A percentile compares a stretch with the other conserved stretches of the same genome.
phyloP scores from a whole-genome alignment of 2,113 vertebrate genomes.

The Perca schrenkii region DNA sequence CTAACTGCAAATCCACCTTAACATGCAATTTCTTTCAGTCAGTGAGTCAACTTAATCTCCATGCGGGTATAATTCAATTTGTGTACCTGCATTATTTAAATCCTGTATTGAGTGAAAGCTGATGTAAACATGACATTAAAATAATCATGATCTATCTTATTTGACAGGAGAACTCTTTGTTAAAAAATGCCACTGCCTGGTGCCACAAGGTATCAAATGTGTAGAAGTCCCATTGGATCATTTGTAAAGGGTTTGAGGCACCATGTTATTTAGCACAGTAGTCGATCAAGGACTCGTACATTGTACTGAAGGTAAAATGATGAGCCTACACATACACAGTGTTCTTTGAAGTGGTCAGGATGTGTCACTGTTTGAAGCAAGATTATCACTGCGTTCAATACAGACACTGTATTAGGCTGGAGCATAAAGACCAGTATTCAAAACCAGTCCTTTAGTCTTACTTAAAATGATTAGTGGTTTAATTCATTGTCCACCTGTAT shows the following conservation, averaged over 20 bases:
- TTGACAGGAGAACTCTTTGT: conserved; percentile 1
- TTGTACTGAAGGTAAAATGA: not conserved
- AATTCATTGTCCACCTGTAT: not conserved
- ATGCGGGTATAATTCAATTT: conserved; percentile 19
- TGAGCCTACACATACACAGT: not conserved
- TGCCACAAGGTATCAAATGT: not conserved
- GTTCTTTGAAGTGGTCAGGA: conserved; percentile 29
- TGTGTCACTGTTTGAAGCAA: not conserved
- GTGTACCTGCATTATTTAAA: not conserved
- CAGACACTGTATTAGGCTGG: not conserved
- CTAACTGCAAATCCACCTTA: not conserved
- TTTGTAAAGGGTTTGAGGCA: not conserved
- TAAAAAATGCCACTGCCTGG: too few relatives aligned
- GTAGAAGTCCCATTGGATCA: not conserved
- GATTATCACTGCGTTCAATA: not conserved
- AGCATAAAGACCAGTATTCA: not conserved
- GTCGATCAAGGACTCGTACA: not conserved
- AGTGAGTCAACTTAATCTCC: conserved; percentile 9
- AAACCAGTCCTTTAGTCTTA: not conserved
- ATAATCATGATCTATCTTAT: conserved; percentile 9
- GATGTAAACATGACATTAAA: conserved; percentile 23
- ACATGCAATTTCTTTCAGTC: not conserved
- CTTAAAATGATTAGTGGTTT: not conserved
- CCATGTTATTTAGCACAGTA: not conserved
- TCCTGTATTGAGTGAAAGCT: not conserved